Percentiles rank a stretch among this genome's conserved stretches.
phyloP scores from a whole-genome alignment of 2,888 invertebrate species.

The Sepioteuthis lessoniana region DNA sequence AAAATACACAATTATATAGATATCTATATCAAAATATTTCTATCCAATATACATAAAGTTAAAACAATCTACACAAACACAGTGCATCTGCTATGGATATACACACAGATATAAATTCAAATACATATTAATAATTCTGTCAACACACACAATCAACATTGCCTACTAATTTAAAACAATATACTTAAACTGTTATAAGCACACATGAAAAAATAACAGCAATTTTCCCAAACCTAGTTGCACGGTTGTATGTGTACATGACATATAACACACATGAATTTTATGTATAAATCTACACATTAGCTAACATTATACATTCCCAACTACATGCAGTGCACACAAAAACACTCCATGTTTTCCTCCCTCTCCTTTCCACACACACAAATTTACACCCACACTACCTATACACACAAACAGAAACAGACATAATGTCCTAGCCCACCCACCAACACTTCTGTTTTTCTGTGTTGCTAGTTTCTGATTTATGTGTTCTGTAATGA shows the following conservation, averaged over 20 bases:
- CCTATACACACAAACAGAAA: not conserved
- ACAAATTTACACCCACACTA: not conserved
- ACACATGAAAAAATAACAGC: not conserved
- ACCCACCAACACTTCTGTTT: not conserved
- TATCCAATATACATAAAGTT: no score
- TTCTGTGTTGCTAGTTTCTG: not conserved
- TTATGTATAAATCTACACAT: not conserved
- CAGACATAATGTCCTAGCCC: not conserved
- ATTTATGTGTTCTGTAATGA: not conserved
- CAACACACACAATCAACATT: not conserved
- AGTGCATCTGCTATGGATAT: no score
- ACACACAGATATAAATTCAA: no score
- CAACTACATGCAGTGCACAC: not conserved
- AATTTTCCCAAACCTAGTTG: not conserved
- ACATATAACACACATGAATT: not conserved
- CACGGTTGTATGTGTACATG: not conserved
- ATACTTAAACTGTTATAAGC: not conserved
- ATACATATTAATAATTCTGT: no score
- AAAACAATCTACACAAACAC: no score
- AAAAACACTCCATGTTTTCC: not conserved
- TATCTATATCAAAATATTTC: no score
- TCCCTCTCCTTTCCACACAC: not conserved
- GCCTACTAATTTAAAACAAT: not conserved
- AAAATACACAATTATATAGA: no score
- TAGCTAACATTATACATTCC: not conserved